Evolutionary conservation across 2,888 invertebrate genomes (phyloP).

Genomic region (Sarcophaga rosellei): DNA sequence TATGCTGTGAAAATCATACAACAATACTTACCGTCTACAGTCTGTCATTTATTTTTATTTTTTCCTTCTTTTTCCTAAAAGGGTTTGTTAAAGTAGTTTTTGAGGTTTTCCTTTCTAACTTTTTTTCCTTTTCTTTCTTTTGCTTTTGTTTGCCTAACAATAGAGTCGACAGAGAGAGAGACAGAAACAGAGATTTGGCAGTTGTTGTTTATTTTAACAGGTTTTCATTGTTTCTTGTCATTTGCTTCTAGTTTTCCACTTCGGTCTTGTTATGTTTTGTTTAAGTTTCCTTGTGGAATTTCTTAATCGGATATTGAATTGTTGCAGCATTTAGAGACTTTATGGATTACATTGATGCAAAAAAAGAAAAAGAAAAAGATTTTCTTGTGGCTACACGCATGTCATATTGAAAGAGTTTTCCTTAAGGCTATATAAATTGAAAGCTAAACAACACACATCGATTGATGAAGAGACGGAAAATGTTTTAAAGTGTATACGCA

Average conservation of each 20-base stretch:
- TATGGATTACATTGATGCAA: slow-evolving; percentile 34
- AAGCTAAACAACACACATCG: slow-evolving; percentile 16
- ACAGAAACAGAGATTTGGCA: slow-evolving; percentile 31
- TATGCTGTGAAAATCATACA: slow-evolving; percentile 5
- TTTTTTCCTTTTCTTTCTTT: neutral
- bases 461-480: slow-evolving; percentile 16
- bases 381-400: slow-evolving; percentile 14
- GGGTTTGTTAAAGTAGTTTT: slow-evolving; percentile 32
- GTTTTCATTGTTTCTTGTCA: slow-evolving; percentile 59
- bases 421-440: slow-evolving; percentile 24
- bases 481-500: neutral
- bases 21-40: neutral
- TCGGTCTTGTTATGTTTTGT: slow-evolving; percentile 22
- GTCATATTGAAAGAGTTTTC: slow-evolving; percentile 16
- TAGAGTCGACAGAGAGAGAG: neutral
- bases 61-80: neutral
- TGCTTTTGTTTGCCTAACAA: slow-evolving; percentile 41
- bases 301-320: slow-evolving; percentile 57
- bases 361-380: slow-evolving; percentile 28
- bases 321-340: slow-evolving; percentile 49
- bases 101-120: slow-evolving; percentile 9
- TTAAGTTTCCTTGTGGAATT: slow-evolving; percentile 36
- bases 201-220: slow-evolving; percentile 61
- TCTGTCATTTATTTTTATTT: slow-evolving; percentile 12
- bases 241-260: slow-evolving; percentile 38